Evolutionary conservation across 2,113 vertebrate species (phyloP).

Genomic region (Illadopsis cleaveri): DNA sequence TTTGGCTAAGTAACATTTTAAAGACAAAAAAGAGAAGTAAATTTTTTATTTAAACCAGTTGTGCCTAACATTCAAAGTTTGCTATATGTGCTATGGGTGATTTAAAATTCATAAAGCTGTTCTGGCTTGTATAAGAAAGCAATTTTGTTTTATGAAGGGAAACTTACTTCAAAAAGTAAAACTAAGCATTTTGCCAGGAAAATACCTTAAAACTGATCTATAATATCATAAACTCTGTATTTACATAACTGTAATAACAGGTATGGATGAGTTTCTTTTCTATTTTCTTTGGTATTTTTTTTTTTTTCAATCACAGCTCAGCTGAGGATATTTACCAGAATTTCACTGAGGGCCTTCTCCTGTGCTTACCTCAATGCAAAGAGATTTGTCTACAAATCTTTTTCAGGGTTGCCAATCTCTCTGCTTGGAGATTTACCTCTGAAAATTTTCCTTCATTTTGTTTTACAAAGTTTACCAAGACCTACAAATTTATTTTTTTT

Average conservation of each 20-base stretch:
- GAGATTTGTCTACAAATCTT: neutral
- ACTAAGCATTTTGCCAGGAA: neutral
- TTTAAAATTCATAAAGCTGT: slow-evolving; percentile 59
- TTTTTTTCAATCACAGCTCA: neutral
- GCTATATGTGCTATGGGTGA: neutral
- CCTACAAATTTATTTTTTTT: neutral
- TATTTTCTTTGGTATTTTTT: neutral
- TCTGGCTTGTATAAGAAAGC: slow-evolving; percentile 10
- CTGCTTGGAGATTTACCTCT: neutral
- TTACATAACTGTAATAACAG: neutral
- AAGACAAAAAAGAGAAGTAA: slow-evolving; percentile 28
- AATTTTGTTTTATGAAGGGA: neutral
- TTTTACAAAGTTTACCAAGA: neutral
- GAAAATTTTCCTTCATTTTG: neutral
- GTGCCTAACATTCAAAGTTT: slow-evolving; percentile 21
- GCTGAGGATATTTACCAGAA: neutral
- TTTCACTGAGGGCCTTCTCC: neutral
- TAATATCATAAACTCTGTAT: neutral
- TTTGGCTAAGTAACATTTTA: slow-evolving; percentile 41
- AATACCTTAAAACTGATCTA: neutral
- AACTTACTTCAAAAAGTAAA: slow-evolving; percentile 6
- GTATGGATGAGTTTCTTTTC: neutral
- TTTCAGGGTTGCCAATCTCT: neutral
- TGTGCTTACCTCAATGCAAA: neutral
- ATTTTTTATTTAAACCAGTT: slow-evolving; percentile 51